phyloP scores from a whole-genome alignment of 2,888 invertebrate species.

The Deilephila elpenor region DNA sequence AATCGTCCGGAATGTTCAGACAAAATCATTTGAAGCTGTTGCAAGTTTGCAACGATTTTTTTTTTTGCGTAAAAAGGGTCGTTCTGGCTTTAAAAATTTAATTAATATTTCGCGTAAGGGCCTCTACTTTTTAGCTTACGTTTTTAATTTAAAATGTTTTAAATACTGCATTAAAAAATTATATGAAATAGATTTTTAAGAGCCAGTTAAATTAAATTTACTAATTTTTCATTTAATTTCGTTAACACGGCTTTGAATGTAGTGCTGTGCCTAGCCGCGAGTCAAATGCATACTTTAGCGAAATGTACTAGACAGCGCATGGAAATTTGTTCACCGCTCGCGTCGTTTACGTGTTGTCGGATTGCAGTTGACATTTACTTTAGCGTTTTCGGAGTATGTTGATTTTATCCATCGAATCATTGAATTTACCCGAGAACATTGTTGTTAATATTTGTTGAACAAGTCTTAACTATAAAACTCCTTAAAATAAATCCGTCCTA shows the following conservation, averaged over 20 bases:
- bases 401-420: not conserved
- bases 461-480: too few species aligned
- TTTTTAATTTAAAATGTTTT: constrained; percentile 12
- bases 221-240: constrained; percentile 2
- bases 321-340: constrained; percentile 43
- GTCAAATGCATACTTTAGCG: constrained; percentile 36
- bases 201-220: constrained; percentile 12
- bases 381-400: not conserved
- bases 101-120: not conserved
- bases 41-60: not conserved
- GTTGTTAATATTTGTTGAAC: too few species aligned
- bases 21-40: not conserved
- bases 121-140: not conserved
- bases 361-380: constrained; percentile 13
- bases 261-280: not conserved
- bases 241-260: constrained; percentile 5
- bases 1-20: not conserved
- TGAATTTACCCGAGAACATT: not conserved
- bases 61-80: not conserved
- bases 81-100: not conserved
- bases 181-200: not conserved
- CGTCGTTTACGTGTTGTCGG: constrained; percentile 40
- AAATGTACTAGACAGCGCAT: constrained; percentile 41
- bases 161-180: not conserved
- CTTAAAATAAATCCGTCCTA: too few species aligned